A percentile compares a stretch with the other conserved stretches of the same genome.
Evolutionary conservation across 2,797 vertebrate species (phyloP).

Genomic region (Florisuga fusca): DNA sequence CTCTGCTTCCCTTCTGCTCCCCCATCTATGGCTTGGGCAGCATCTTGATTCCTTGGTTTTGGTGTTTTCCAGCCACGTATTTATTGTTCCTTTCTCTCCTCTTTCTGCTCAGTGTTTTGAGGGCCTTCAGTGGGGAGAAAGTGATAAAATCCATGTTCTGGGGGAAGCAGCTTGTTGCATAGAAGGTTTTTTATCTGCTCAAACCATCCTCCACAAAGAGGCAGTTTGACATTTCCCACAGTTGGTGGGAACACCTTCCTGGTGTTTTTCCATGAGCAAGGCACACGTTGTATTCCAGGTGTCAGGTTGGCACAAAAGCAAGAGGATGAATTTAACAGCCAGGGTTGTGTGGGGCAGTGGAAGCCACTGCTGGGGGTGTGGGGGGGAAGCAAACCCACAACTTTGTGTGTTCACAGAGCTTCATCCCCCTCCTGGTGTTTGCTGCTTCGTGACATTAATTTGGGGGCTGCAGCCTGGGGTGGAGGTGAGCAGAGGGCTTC

Average conservation of each 20-base stretch:
- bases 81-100: background rate
- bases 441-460: background rate
- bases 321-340: background rate
- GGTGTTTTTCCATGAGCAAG: background rate
- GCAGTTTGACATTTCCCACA: background rate
- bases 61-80: background rate
- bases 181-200: background rate
- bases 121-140: background rate
- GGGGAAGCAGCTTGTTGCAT: background rate
- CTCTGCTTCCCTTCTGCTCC: background rate
- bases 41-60: background rate
- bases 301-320: background rate
- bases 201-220: background rate
- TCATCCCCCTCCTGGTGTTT: background rate
- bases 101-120: background rate
- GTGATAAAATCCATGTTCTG: background rate
- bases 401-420: background rate
- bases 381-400: background rate
- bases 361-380: background rate
- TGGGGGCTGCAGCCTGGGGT: background rate
- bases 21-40: background rate
- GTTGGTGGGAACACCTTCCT: background rate
- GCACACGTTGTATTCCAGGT: fast-evolving
- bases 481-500: background rate
- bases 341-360: background rate